Base-by-base conservation (phyloP, 2,797 vertebrate genomes). In the Limnodromus scolopaceus region DNA sequence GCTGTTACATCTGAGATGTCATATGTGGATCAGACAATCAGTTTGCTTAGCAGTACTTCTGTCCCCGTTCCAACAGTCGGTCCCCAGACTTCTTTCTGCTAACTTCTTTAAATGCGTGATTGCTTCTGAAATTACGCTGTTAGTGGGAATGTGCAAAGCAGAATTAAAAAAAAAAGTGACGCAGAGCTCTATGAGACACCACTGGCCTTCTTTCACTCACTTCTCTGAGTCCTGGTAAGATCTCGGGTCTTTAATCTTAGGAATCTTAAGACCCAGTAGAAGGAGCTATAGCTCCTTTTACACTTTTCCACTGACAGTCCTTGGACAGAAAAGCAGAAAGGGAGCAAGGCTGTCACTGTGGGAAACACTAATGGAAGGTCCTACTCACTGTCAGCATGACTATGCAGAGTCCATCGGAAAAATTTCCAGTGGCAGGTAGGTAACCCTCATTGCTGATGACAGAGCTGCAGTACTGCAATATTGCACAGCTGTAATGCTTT, bases 241-340 rank as follows among this genome's bases (percentile, higher is more conserved):
- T 93, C 69, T 91, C 75, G 83, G 27, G 23, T 85, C 63, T 92
- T 85, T 66, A 53, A n/a, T 83, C 38, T 87, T 53, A 61, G 39
- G 68, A 91, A 87, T 55, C 34, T 65, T 51, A 83, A 92, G 57
- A 96, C 92, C 79, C 89, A 71, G 93, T 61, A 94, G 89, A 96
- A 95, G 85, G 93, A 97, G 95, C 92, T 96, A 5, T 92, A 83
- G 49, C 79, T 96, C 87, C 82, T 83, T 85, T 87, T 61, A 65
- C 36, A 46, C 10, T 6, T 95, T 83, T 25, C 39, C 0, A 0
- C 38, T 80, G 75, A 11, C 13, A 30, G 2, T 72, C 38, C 38
- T 92, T 68, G 79, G 66, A 54, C 18, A 34, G 75, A 88, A 83
- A 53, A 74, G 53, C 69, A 68, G 61, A 70, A 84, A 79, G 48